Percentiles rank a stretch among this genome's conserved stretches.
phyloP scores from a whole-genome alignment of 2,797 vertebrate species.

The Sebastes trivittatus region DNA sequence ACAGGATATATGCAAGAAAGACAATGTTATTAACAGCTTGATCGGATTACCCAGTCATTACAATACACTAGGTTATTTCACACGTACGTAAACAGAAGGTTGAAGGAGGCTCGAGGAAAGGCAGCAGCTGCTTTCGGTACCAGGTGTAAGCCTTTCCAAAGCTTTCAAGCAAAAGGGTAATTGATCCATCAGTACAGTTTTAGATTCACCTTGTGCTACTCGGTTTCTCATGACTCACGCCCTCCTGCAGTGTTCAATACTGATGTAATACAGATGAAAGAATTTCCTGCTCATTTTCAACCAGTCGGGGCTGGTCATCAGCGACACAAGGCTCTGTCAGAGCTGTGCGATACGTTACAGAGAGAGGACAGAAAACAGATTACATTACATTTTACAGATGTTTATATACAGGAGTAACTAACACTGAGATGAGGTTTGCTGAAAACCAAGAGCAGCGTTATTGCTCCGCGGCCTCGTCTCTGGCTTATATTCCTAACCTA shows the following conservation, averaged over 20 bases:
- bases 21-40: slow-evolving; percentile 85
- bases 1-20: slow-evolving; percentile 78
- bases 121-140: slow-evolving; percentile 44
- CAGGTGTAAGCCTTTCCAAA: slow-evolving; percentile 22
- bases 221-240: slow-evolving; percentile 19
- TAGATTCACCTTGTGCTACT: slow-evolving; percentile 45
- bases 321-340: slow-evolving; percentile 33
- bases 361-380: slow-evolving; percentile 40
- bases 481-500: slow-evolving; percentile 75
- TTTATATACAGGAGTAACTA: slow-evolving; percentile 66
- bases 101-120: slow-evolving; percentile 43
- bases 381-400: slow-evolving; percentile 65
- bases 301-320: slow-evolving; percentile 11
- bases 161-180: slow-evolving; percentile 31
- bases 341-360: slow-evolving; percentile 34
- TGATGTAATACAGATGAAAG: slow-evolving; percentile 45
- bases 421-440: slow-evolving; percentile 74
- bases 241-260: slow-evolving; percentile 59
- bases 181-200: slow-evolving; percentile 22
- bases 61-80: slow-evolving; percentile 69
- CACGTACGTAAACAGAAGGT: slow-evolving; percentile 74
- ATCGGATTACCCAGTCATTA: slow-evolving; percentile 75
- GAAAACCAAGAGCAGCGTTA: slow-evolving; percentile 61
- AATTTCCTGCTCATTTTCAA: slow-evolving; percentile 39
- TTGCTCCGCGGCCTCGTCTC: slow-evolving; percentile 65